Base-by-base conservation (phyloP, 2,888 invertebrate species). In the Apodemia zela region DNA sequence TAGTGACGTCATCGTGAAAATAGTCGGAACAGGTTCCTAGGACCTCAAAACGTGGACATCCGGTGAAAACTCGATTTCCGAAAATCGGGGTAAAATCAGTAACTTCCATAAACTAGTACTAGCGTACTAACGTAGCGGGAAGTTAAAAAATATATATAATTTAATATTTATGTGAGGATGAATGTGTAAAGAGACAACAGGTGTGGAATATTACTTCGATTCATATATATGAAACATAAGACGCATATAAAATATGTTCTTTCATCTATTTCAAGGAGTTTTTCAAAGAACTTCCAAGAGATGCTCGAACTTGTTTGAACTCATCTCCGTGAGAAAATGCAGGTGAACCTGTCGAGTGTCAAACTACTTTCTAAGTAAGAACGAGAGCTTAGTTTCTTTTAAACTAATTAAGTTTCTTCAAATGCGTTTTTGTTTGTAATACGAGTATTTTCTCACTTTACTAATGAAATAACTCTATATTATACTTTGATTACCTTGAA, bases 291-390 rank as follows among this genome's bases (percentile, higher is more conserved):
- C 67, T 66, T 54, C 68, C 63, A 63, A 67, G 67, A 66, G 63
- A 64, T 65, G 65, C 67, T 68, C 66, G 66, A 66, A 69, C 68
- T 70, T 62, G 65, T 68, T 62, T 69, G 63, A 63, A 68, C 68
- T 68, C 68, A 63, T 67, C 69, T 67, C 64, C 72, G 72, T 76
- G 77, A 68, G 75, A 76, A 73, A 65, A 63, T 67, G 65, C 74
- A 74, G 71, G 69, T 73, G 75, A 68, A 65, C 75, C 74, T 75
- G 73, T 66, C 70, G 69, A 71, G 69, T 69, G 70, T 73, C 70
- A 68, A 65, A 66, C 67, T 59, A 45, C 67, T 67, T 65, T 68
- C 42, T 63, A 67, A 73, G 70, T 73, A 72, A 66, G 63, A 65
- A 63, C 42, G 66, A 68, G 65, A 69, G 65, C 67, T 66, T 63